A percentile compares a stretch with the other conserved stretches of the same genome.
Evolutionary conservation across 2,113 vertebrate species (phyloP).

Genomic region (Dasyprocta punctata): DNA sequence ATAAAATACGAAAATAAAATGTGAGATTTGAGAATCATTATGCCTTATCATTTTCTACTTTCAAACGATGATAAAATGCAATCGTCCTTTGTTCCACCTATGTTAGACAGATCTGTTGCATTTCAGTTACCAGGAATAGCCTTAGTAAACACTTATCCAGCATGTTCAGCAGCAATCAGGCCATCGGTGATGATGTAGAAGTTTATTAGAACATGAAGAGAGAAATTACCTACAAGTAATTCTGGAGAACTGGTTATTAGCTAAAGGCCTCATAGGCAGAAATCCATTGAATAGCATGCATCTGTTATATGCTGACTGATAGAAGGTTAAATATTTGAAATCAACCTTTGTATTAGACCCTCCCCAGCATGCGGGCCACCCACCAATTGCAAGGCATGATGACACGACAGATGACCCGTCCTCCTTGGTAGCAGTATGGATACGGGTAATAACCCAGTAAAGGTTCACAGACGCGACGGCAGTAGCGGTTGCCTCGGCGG

Average conservation of each 20-base stretch:
- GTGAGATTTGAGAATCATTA: constrained; percentile 11
- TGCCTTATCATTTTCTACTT: constrained; percentile 23
- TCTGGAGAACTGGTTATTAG: constrained; percentile 61
- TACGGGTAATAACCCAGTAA: constrained; percentile 95
- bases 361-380: constrained; percentile 96
- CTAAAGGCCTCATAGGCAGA: constrained; percentile 69
- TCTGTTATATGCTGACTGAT: constrained; percentile 69
- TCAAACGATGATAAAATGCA: constrained; percentile 40
- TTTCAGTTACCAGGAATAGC: constrained; percentile 43
- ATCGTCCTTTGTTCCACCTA: background rate
- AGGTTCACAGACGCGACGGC: constrained; percentile 93
- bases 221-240: constrained; percentile 71
- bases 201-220: constrained; percentile 51
- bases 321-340: constrained; percentile 53
- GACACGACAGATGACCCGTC: constrained; percentile 94
- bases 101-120: constrained; percentile 12
- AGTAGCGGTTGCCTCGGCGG: constrained; percentile 93
- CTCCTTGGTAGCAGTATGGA: constrained; percentile 97
- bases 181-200: constrained; percentile 54
- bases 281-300: constrained; percentile 78
- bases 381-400: constrained; percentile 99
- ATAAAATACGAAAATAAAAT: constrained; percentile 43
- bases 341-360: constrained; percentile 87
- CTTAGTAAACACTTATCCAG: constrained; percentile 54
- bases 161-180: background rate